A percentile compares a stretch with the other conserved stretches of the same genome.
Evolutionary conservation across 2,888 invertebrate genomes (phyloP).

Genomic region (Temnothorax ravouxi): DNA sequence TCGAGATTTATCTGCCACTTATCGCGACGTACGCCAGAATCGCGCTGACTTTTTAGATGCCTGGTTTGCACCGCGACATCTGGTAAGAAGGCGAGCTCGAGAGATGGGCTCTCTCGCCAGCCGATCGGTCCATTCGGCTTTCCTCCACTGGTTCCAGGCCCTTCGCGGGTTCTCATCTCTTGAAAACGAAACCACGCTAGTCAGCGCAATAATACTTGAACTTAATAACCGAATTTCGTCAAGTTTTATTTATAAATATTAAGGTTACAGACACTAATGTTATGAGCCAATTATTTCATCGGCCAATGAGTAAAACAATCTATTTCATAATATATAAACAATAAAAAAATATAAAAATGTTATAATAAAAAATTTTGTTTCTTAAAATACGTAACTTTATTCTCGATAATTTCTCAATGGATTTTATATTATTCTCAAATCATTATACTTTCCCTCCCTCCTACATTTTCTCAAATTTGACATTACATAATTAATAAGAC

Average conservation of each 20-base stretch:
- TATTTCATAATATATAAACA: background rate
- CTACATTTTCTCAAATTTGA: background rate
- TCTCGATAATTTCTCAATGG: background rate
- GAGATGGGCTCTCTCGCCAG: slow-evolving; percentile 37
- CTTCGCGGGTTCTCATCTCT: slow-evolving; percentile 59
- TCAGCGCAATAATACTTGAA: background rate
- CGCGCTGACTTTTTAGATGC: slow-evolving; percentile 67
- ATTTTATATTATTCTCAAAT: background rate
- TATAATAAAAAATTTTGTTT: background rate
- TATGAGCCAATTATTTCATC: background rate
- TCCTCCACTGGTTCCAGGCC: slow-evolving; percentile 20
- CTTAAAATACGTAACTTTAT: background rate
- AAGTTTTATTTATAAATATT: background rate
- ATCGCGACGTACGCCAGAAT: slow-evolving; percentile 61
- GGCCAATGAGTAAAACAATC: background rate
- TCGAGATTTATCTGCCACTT: slow-evolving; percentile 64
- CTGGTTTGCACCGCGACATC: slow-evolving; percentile 61
- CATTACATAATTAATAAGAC: background rate
- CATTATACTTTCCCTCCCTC: background rate
- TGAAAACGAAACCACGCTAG: slow-evolving; percentile 13
- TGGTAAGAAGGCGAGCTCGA: slow-evolving; percentile 32
- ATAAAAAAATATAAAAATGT: background rate
- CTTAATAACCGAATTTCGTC: background rate
- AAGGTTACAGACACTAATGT: background rate
- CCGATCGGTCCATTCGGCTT: slow-evolving; percentile 57